Conservation (phyloP, 2,797 vertebrate species). For the Hyperoplus lanceolatus region DNA sequence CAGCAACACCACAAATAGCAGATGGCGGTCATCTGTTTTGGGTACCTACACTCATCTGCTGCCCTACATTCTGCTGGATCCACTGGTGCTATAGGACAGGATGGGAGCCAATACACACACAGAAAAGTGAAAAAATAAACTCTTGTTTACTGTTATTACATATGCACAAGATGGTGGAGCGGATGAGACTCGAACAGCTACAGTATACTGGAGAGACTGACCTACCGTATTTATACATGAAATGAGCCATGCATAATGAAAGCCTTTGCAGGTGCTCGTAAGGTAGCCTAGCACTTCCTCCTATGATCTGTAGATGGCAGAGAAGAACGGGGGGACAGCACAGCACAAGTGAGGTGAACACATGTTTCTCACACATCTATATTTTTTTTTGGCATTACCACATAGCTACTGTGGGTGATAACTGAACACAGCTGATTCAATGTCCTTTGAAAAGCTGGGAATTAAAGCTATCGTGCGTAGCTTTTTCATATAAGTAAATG, state of each 20-base stretch:
- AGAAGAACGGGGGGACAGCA: conserved; percentile 64
- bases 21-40: conserved; percentile 90
- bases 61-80: conserved; percentile 72
- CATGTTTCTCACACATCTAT: conserved; percentile 42
- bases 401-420: conserved; percentile 19
- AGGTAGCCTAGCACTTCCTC: conserved; percentile 62
- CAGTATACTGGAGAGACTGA: conserved; percentile 6
- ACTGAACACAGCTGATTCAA: conserved; percentile 29
- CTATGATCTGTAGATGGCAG: conserved; percentile 80
- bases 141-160: not conserved
- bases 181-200: conserved; percentile 5
- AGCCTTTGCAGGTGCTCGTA: conserved; percentile 45
- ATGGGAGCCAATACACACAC: conserved; percentile 11
- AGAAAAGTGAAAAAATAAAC: conserved; percentile 1
- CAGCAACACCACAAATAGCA: conserved; percentile 73
- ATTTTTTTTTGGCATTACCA: conserved; percentile 45
- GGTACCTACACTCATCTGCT: conserved; percentile 83
- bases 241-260: conserved; percentile 14
- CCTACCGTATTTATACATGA: not conserved
- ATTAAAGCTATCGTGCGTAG: not conserved
- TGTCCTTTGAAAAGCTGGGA: conserved; percentile 27
- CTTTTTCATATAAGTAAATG: too few species aligned
- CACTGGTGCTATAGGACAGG: conserved; percentile 43
- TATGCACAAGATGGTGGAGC: not conserved
- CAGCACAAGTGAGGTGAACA: conserved; percentile 15